A percentile compares a stretch with the other conserved stretches of the same genome.
Evolutionary conservation across 35 echinoderm and acorn worm species (phyloP).

Genomic region (Heliocidaris erythrogramma): DNA sequence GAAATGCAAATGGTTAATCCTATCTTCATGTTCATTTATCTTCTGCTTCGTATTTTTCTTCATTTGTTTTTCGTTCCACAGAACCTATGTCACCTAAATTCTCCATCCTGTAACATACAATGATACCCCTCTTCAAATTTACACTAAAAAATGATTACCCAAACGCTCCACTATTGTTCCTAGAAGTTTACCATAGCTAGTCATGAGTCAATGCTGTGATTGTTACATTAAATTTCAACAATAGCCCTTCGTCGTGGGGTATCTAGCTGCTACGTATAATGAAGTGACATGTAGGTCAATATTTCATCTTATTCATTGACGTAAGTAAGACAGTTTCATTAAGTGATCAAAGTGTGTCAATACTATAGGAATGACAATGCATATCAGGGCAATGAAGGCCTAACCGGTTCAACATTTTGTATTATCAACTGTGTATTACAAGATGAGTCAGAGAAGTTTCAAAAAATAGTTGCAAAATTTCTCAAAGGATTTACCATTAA

Average conservation of each 20-base stretch:
- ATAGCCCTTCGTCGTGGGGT: background rate
- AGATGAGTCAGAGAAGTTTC: background rate
- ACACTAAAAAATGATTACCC: too few species aligned
- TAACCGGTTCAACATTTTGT: background rate
- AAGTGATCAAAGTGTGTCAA: too few species aligned
- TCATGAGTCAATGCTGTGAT: background rate
- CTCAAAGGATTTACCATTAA: background rate
- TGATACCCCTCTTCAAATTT: background rate
- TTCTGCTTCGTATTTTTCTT: too few species aligned
- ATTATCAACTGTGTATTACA: background rate
- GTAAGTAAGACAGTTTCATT: background rate
- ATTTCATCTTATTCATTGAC: background rate
- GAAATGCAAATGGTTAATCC: too few species aligned
- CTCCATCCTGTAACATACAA: background rate
- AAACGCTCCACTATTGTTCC: too few species aligned
- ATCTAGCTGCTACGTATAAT: background rate
- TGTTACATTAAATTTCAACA: background rate
- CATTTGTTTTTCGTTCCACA: too few species aligned
- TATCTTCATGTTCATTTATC: too few species aligned
- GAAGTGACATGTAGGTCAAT: background rate
- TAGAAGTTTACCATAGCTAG: background rate
- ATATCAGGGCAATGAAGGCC: background rate
- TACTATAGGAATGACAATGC: too few species aligned
- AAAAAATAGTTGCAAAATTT: background rate
- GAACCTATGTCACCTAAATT: too few species aligned